Evolutionary conservation across 2,113 vertebrate species (phyloP), one percentile per base, ranked within the genome.

Genomic region (Gavialis gangeticus): DNA sequence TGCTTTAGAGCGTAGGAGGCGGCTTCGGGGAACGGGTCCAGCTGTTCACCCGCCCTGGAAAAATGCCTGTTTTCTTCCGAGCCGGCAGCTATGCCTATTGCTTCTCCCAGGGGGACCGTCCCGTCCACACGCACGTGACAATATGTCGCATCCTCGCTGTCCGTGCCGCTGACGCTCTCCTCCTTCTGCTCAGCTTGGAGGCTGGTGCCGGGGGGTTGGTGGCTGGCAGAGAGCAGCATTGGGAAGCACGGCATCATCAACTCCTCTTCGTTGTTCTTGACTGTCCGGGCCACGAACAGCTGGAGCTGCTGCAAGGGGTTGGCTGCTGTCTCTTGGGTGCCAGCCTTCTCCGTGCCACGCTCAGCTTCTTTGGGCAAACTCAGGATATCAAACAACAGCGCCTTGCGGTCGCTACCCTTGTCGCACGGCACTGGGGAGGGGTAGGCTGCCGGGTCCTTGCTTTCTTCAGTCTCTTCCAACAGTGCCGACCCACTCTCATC

Each of bases 271-370:
- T 97, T 96, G 60, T 57, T 93, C 88, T 97, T 96, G 71, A 97
- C 96, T 0, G 98, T 97, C 34, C 97, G 89, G 30, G 97, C 95
- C 13, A 98, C 98, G 0, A 97, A 97, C 80, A 97, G 93, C 94
- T 98, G 97, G 19, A 97, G 96, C 37, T 98, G 98, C 85, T 94
- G 93, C 34, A 98, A 79, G 2, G 98, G 96, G 88, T 96, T 97
- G 10, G 90, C 84, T 34, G 92, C 46, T 2, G 93, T 78, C 25
- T 95, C 96, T 88, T 63, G 93, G 54, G 92, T 3, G 60, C 14
- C 21, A 5, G 5, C 3, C 3, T 3, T 22, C 82, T 69, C 30
- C 24, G 93, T 27, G 55, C 25, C 1, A 2, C 0, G 12, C 6
- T 63, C 5, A 0, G 71, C 76, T 54, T 97, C 92, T 75, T 96